Evolutionary conservation across 2,888 invertebrate genomes (phyloP), one percentile per base, ranked within the genome.

Genomic region (Cheilosia vernalis): DNA sequence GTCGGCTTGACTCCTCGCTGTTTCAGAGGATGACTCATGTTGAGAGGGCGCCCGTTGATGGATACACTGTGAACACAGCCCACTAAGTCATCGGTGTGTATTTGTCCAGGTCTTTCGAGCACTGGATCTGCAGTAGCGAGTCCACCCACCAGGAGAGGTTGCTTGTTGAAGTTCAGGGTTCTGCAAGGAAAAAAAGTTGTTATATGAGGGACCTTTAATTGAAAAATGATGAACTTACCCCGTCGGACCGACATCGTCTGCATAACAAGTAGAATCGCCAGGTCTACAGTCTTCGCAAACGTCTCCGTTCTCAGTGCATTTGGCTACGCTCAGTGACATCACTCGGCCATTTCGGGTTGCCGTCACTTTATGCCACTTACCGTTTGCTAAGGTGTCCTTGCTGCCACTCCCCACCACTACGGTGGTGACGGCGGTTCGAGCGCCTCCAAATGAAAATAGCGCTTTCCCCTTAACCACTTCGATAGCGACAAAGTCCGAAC

Each of bases 41-140:
- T 98, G 27, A 98, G 90, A 0, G 95, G 93, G 24, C 97, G 94
- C 4, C 98, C 98, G 89, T 98, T 98, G 69, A 98, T 94, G 0
- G 96, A 95, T 2, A 98, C 96, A 88, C 97, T 97, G 89, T 98
- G 97, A 87, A 98, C 95, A 90, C 99, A 99, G 5, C 99, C 99
- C 17, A 98, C 95, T 81, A 99, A 95, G 90, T 98, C 98, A 90
- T 98, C 98, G 0, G 98, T 96, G 89, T 96, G 96, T 47, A 98
- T 95, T 92, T 98, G 98, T 0, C 97, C 97, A 0, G 97, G 97
- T 55, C 98, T 94, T 90, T 98, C 97, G 30, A 98, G 92, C 0
- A 98, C 95, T 15, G 97, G 96, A 92, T 97, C 97, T 0, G 98
- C 96, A 87, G 95, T 95, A 56, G 94, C 93, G 42, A 98, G 93